Evolutionary conservation across 2,113 vertebrate species (phyloP).

Genomic region (Oryzias melastigma): DNA sequence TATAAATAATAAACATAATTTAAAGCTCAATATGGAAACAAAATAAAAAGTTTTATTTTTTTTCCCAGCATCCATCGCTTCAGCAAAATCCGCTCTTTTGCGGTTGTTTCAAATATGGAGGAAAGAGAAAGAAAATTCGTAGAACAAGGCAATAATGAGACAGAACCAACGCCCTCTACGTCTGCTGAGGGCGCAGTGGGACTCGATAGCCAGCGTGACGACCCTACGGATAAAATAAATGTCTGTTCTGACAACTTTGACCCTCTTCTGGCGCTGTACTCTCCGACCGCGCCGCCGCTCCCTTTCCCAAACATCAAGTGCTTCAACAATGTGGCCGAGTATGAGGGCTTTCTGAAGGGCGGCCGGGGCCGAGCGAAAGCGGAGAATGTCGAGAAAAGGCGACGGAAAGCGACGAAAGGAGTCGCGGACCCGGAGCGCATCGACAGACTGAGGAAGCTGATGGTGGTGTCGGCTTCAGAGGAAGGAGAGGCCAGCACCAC

Average conservation of each 20-base stretch:
- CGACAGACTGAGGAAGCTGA: slow-evolving; percentile 84
- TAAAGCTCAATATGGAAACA: no score
- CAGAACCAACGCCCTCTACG: background rate
- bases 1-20: no score
- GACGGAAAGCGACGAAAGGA: slow-evolving; percentile 66
- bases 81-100: slow-evolving; percentile 19
- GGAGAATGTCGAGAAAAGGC: slow-evolving; percentile 77
- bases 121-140: slow-evolving; percentile 55
- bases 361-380: slow-evolving; percentile 79
- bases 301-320: slow-evolving; percentile 85
- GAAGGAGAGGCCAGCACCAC: slow-evolving; percentile 61
- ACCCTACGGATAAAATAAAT: slow-evolving; percentile 65
- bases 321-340: slow-evolving; percentile 91
- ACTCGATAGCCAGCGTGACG: background rate
- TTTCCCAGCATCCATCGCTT: slow-evolving; percentile 61
- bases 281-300: slow-evolving; percentile 74
- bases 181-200: background rate
- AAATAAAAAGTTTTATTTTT: no score
- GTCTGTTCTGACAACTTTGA: slow-evolving; percentile 87
- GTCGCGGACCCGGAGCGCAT: slow-evolving; percentile 80
- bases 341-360: slow-evolving; percentile 85
- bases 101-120: slow-evolving; percentile 83
- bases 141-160: slow-evolving; percentile 13
- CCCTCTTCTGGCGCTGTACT: slow-evolving; percentile 86
- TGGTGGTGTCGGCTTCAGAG: slow-evolving; percentile 72